Base-by-base conservation (phyloP, 2,888 invertebrate genomes). In the Drosophila niveifrons region DNA sequence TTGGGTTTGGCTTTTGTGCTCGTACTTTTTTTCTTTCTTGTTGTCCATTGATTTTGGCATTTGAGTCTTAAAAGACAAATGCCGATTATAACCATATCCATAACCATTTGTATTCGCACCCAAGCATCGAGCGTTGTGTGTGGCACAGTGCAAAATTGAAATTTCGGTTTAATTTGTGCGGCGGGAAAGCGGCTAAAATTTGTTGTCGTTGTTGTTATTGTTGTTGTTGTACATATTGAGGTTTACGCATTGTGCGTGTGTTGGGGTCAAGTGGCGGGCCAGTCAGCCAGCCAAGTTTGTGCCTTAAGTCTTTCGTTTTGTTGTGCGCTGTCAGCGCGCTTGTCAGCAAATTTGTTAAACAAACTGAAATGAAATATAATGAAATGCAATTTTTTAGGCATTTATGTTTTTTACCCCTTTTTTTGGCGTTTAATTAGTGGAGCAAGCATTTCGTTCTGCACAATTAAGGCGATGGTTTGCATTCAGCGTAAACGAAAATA, bases 271-370 rank as follows among this genome's bases (percentile, higher is more conserved):
- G 87, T 84, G 87, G 70, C 76, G 66, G n/a, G 59, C 53, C 67
- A 29, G 18, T 3, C n/a, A 29, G 55, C 55, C 6, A 47, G 39
- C 31, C 76, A 73, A 86, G 84, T 86, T 85, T 75, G 82, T 80
- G 70, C 63, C 79, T 81, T 85, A 82, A 86, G 87, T 85, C 84
- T 77, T 85, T 82, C 82, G 71, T 80, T 80, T 75, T 63, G 64
- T 44, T 78, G 76, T 72, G 63, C 78, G 80, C 82, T 82, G 83
- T 82, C 86, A 82, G 87, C 79, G 73, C 56, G 75, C 82, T 77
- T 83, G 83, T 84, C 83, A 87, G 82, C 82, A 80, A 84, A 87
- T 84, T 84, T 84, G 83, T 82, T 81, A 82, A 83, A 83, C 81
- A 83, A 83, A 86, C 86, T 72, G 83, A 83, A 81, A 79, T 83